Percentiles rank a stretch among this genome's conserved stretches.
Conservation (phyloP, 2,888 invertebrate genomes). For the Luffia ferchaultella region DNA sequence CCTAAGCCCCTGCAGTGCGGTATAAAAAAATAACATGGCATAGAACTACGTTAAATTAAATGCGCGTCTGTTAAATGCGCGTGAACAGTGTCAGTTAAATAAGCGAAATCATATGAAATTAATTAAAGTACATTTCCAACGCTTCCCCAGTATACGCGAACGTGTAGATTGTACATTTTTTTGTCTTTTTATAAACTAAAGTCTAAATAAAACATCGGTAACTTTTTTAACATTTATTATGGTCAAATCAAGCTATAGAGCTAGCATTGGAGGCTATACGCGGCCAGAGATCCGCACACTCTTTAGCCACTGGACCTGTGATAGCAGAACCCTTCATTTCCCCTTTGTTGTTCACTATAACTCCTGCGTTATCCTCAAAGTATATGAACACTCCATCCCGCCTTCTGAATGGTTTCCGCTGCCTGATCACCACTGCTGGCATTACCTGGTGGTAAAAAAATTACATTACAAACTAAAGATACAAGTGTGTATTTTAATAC, state of each 20-base stretch:
- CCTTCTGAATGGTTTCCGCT: conserved; percentile 98
- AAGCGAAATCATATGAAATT: too few species aligned
- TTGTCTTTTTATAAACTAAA: too few species aligned
- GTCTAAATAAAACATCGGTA: neutral
- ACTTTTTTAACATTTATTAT: neutral
- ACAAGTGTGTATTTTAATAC: too few species aligned
- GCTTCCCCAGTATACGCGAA: too few species aligned
- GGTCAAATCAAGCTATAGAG: conserved; percentile 84
- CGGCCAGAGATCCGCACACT: conserved; percentile 99
- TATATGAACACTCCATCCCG: conserved; percentile 99
- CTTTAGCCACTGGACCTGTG: conserved; percentile 99
- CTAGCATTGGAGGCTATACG: conserved; percentile 99
- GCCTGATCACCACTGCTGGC: conserved; percentile 99
- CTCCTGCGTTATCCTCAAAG: conserved; percentile 99
- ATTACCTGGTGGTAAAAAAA: conserved; percentile 75
- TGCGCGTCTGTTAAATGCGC: too few species aligned
- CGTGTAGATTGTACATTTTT: too few species aligned
- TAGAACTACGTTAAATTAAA: too few species aligned
- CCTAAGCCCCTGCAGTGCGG: too few species aligned
- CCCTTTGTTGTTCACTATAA: conserved; percentile 99
- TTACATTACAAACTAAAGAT: too few species aligned
- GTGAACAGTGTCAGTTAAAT: too few species aligned
- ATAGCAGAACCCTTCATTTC: conserved; percentile 99
- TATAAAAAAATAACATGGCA: too few species aligned
- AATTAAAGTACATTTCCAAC: too few species aligned